Evolutionary conservation across 2,113 vertebrate species (phyloP).

Genomic region (Lagopus leucura): DNA sequence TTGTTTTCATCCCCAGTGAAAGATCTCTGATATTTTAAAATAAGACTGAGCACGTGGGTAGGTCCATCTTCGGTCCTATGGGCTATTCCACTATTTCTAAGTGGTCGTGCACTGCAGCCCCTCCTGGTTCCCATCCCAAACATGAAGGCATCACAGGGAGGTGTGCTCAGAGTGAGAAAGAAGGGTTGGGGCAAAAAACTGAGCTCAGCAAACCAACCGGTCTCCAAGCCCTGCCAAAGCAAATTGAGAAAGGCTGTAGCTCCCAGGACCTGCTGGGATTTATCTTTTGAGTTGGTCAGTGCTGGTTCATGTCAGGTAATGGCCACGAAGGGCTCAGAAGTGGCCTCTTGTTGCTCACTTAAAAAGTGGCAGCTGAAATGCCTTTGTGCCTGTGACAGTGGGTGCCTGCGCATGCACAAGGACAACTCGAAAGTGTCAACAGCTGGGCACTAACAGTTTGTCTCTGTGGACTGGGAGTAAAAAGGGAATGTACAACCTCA

Average conservation of each 20-base stretch:
- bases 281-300: neutral
- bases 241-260: neutral
- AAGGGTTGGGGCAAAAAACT: neutral
- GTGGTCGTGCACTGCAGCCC: neutral
- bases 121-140: neutral
- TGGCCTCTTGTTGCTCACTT: neutral
- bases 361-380: neutral
- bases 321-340: neutral
- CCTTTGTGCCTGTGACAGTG: neutral
- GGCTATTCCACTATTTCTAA: neutral
- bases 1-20: neutral
- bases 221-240: neutral
- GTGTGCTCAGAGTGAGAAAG: neutral
- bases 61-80: neutral
- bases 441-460: neutral
- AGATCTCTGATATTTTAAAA: neutral
- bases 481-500: fast-evolving
- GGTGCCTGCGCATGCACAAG: neutral
- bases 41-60: fast-evolving
- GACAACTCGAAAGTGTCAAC: neutral
- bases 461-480: neutral
- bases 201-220: fast-evolving
- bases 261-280: neutral
- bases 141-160: neutral
- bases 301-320: neutral